Evolutionary conservation across 2,113 vertebrate species (phyloP).

Genomic region (Rhynchomys soricoides): DNA sequence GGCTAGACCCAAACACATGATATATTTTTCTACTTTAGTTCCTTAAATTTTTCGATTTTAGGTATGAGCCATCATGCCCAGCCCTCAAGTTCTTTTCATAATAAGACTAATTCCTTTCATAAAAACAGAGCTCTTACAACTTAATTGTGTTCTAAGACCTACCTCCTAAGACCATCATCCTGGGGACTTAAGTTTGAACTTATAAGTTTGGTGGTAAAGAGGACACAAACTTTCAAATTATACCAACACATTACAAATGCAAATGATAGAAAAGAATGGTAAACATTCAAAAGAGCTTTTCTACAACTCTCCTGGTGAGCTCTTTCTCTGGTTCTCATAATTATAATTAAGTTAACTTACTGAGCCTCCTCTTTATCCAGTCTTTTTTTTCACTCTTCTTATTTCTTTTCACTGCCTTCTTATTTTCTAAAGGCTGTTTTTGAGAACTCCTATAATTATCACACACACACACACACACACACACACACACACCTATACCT

Average conservation of each 20-base stretch:
- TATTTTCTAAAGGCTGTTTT: not conserved
- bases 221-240: not conserved
- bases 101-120: not conserved
- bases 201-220: not conserved
- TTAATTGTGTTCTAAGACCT: not conserved
- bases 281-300: not conserved
- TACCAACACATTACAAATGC: not conserved
- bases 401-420: not conserved
- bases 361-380: not conserved
- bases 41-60: not conserved
- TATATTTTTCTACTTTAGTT: not conserved
- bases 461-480: not conserved
- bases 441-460: not conserved
- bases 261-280: not conserved
- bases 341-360: not conserved
- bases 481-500: not conserved
- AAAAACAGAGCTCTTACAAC: not conserved
- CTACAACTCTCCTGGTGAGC: not conserved
- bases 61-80: not conserved
- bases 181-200: not conserved
- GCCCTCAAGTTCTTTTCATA: not conserved
- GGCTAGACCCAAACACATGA: not conserved
- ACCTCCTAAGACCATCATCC: not conserved
- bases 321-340: not conserved
- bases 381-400: too few relatives aligned